Evolutionary conservation across 2,113 vertebrate genomes (phyloP).

Genomic region (Neomonachus schauinslandi): DNA sequence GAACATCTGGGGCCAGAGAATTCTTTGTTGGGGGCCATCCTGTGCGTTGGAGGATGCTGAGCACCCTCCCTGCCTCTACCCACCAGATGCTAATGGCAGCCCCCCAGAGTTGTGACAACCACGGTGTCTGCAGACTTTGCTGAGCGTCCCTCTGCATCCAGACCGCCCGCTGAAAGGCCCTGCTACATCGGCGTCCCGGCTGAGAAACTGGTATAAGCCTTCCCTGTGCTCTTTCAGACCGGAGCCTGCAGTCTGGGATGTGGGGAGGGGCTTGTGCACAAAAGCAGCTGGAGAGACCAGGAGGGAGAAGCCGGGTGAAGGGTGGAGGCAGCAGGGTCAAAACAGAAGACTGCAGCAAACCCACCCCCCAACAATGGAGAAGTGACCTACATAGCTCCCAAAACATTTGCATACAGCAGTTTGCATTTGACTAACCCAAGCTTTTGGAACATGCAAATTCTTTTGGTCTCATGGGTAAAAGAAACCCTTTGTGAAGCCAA

Average conservation of each 20-base stretch:
- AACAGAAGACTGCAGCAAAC: neutral
- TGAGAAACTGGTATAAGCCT: rapidly evolving
- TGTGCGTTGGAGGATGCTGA: rapidly evolving
- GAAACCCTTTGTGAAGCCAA: too few species aligned
- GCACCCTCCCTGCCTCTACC: neutral
- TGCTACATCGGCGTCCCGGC: neutral
- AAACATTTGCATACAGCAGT: neutral
- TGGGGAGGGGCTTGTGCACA: too few species aligned
- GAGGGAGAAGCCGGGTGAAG: neutral
- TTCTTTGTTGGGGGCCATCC: rapidly evolving
- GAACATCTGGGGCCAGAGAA: neutral
- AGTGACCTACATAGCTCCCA: neutral
- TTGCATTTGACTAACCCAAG: neutral
- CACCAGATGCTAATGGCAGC: neutral
- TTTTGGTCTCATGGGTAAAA: neutral
- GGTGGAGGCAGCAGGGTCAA: neutral
- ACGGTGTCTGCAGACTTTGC: neutral
- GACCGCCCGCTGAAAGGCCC: rapidly evolving
- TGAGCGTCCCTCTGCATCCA: neutral
- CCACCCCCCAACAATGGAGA: neutral
- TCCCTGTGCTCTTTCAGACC: neutral
- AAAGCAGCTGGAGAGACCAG: too few species aligned
- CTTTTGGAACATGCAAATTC: neutral
- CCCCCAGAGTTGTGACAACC: too few species aligned
- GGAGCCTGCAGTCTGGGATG: neutral